These are phyloP conservation scores for Takifugu bimaculatus DNA, from an alignment of 2,113 vertebrate genomes.

Conservation along the genomic window DNA sequence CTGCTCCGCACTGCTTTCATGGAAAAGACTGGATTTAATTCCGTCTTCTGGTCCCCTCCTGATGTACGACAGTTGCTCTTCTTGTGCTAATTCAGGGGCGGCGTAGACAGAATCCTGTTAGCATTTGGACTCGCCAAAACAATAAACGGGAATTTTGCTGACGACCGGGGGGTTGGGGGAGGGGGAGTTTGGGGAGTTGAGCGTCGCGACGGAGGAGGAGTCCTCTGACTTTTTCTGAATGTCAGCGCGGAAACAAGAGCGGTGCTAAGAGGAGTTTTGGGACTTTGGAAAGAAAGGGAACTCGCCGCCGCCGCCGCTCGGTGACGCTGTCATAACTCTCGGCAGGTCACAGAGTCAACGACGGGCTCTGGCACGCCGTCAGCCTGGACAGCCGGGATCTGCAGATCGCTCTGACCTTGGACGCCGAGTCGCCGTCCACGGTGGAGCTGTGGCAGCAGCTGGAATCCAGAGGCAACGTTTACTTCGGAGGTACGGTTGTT, in stretches of 20 bases:
- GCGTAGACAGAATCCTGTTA: neutral
- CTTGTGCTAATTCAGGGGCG: neutral
- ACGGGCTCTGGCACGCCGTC: slow-evolving; percentile 92
- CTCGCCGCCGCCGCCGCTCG: neutral
- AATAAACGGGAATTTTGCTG: neutral
- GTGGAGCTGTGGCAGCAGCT: slow-evolving; percentile 79
- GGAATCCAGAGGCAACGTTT: slow-evolving; percentile 81
- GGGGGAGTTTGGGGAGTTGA: neutral
- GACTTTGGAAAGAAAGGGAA: no score
- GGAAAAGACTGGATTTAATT: no score
- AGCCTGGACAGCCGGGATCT: slow-evolving; percentile 80
- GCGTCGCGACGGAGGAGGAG: neutral
- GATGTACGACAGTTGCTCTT: neutral
- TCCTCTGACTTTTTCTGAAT: neutral
- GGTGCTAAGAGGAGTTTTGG: neutral
- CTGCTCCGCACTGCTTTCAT: no score
- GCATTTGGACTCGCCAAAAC: neutral
- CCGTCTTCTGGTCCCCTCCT: neutral
- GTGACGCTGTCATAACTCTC: slow-evolving; percentile 2
- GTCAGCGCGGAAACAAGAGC: neutral
- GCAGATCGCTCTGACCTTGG: slow-evolving; percentile 82
- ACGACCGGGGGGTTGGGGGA: no score
- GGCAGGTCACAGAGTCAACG: slow-evolving; percentile 82
- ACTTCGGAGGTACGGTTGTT: slow-evolving; percentile 83
- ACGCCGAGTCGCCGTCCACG: slow-evolving; percentile 77